These are phyloP conservation scores for Harmothoe impar DNA, from an alignment of 2,888 invertebrate genomes.

Conservation along the genomic window DNA sequence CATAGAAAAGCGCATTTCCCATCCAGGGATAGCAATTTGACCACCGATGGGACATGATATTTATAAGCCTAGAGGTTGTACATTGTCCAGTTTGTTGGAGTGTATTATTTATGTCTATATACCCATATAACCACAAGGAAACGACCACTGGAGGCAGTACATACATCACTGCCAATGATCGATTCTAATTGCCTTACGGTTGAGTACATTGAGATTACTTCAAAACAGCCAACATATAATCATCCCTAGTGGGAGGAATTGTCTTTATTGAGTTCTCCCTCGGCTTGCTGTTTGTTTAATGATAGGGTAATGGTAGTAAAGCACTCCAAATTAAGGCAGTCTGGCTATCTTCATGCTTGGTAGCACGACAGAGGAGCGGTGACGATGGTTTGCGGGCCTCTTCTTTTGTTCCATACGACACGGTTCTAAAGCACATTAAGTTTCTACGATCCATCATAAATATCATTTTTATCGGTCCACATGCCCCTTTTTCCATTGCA, in stretches of 20 bases:
- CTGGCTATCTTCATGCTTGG: conserved; percentile 26
- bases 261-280: conserved; percentile 29
- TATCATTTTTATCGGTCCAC: neutral
- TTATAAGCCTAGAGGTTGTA: too few species aligned
- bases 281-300: neutral
- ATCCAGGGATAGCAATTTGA: too few species aligned
- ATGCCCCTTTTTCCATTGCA: too few species aligned
- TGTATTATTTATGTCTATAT: too few species aligned
- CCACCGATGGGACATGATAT: too few species aligned
- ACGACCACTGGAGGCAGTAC: too few species aligned
- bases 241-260: neutral
- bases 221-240: neutral
- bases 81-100: too few species aligned
- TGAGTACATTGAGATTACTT: neutral
- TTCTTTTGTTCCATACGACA: neutral
- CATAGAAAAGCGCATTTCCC: too few species aligned
- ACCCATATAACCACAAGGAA: too few species aligned
- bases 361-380: neutral
- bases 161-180: neutral
- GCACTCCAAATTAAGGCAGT: neutral
- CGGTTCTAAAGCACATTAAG: neutral
- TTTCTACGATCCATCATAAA: neutral
- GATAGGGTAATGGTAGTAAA: neutral
- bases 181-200: neutral
- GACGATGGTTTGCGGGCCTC: conserved; percentile 11